phyloP scores from a whole-genome alignment of 2,888 invertebrate species.

The Cantharis rufa region DNA sequence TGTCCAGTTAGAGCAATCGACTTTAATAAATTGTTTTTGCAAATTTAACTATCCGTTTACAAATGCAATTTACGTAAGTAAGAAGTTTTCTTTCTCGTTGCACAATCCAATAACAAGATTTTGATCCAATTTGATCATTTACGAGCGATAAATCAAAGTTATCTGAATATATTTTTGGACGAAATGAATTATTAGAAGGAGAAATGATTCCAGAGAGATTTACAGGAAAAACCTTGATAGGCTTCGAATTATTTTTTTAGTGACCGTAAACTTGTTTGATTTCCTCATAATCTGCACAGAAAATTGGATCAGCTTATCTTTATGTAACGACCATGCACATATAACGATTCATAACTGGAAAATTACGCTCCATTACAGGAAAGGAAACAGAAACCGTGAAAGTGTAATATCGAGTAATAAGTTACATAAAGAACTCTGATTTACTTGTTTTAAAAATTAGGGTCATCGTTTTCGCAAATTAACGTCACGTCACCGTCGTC shows the following conservation, averaged over 20 bases:
- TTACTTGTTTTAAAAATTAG: not conserved
- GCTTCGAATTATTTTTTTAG: not conserved
- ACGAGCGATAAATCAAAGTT: not conserved
- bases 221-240: not conserved
- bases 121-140: not conserved
- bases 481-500: not conserved
- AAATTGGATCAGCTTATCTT: not conserved
- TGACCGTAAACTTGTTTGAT: not conserved
- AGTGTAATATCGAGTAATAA: not conserved
- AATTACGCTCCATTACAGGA: not conserved
- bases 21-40: not conserved
- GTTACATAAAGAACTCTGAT: not conserved
- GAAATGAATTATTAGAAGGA: too few species aligned
- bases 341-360: not conserved
- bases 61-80: not conserved
- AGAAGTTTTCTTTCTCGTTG: not conserved
- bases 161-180: not conserved
- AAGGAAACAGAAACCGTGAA: slow-evolving; percentile 3
- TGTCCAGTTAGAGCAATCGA: not conserved
- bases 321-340: not conserved
- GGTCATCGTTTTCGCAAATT: not conserved
- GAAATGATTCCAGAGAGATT: too few species aligned
- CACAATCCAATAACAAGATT: not conserved
- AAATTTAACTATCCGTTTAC: not conserved
- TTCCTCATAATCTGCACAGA: not conserved